A percentile compares a stretch with the other conserved stretches of the same genome.
Conservation (phyloP, 2,888 invertebrate genomes). For the Prenolepis imparis region DNA sequence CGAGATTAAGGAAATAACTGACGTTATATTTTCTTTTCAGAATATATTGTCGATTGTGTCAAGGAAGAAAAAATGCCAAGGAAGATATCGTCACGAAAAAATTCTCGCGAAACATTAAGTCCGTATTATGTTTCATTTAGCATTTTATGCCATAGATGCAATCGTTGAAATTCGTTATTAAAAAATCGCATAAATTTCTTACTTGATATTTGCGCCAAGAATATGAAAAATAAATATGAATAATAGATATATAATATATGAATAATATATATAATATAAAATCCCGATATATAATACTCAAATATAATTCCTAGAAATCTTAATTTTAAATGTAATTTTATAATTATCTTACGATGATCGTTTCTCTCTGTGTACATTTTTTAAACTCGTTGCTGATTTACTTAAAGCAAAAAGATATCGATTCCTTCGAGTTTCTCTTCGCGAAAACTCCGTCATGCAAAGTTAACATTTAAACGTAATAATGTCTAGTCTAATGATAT, state of each 20-base stretch:
- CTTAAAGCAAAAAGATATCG: neutral
- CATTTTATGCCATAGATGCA: constrained; percentile 58
- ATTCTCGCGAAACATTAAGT: constrained; percentile 70
- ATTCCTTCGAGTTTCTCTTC: constrained; percentile 51
- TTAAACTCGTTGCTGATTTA: neutral
- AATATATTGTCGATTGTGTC: constrained; percentile 60
- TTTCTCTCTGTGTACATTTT: neutral
- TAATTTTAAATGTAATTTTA: neutral
- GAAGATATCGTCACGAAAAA: constrained; percentile 24
- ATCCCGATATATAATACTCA: neutral
- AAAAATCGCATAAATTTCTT: constrained; percentile 7
- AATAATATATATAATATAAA: constrained; percentile 12
- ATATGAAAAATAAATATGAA: neutral
- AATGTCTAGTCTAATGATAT: constrained; percentile 79
- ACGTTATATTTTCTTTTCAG: constrained; percentile 70
- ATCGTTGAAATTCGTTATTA: constrained; percentile 64
- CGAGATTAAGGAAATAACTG: constrained; percentile 71
- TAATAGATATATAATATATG: neutral
- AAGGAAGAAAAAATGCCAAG: constrained; percentile 6
- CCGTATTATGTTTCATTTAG: constrained; percentile 64
- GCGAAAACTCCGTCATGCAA: constrained; percentile 64
- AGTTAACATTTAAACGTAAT: constrained; percentile 79
- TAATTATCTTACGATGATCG: constrained; percentile 3
- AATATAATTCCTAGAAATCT: neutral
- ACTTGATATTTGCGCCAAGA: neutral